phyloP scores from a whole-genome alignment of 2,797 vertebrate genomes.

The Myiothlypis chrysogaster region DNA sequence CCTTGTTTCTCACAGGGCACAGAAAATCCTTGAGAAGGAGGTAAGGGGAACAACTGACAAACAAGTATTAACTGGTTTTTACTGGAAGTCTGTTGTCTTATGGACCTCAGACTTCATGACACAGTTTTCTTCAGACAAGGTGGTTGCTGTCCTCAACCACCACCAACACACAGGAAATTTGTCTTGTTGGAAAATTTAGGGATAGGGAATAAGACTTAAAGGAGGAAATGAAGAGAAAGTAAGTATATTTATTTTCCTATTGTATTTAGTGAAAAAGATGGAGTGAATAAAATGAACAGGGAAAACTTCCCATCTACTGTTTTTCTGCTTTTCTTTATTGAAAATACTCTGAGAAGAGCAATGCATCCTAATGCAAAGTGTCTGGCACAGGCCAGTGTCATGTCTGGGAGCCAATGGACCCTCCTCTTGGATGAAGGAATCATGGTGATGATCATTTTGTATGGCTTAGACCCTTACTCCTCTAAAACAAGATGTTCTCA shows the following conservation, averaged over 20 bases:
- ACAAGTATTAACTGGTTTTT: neutral
- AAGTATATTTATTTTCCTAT: neutral
- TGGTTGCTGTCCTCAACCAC: neutral
- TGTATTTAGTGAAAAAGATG: neutral
- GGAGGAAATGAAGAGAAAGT: neutral
- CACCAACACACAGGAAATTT: neutral
- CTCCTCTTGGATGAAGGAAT: neutral
- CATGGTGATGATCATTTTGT: neutral
- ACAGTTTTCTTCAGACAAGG: neutral
- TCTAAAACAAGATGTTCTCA: neutral
- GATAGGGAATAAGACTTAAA: neutral
- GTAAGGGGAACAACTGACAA: neutral
- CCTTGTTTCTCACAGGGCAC: neutral
- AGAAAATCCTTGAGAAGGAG: neutral
- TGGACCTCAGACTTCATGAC: neutral
- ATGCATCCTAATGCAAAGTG: neutral
- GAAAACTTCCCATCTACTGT: neutral
- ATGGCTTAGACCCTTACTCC: neutral
- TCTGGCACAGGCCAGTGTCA: rapidly evolving
- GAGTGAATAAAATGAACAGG: neutral
- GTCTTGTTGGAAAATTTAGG: neutral
- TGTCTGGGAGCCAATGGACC: neutral
- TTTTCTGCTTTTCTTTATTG: neutral
- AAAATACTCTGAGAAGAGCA: neutral
- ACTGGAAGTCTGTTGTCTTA: neutral